Evolutionary conservation across 2,888 invertebrate species (phyloP).

Genomic region (Chromoteleia sp.): DNA sequence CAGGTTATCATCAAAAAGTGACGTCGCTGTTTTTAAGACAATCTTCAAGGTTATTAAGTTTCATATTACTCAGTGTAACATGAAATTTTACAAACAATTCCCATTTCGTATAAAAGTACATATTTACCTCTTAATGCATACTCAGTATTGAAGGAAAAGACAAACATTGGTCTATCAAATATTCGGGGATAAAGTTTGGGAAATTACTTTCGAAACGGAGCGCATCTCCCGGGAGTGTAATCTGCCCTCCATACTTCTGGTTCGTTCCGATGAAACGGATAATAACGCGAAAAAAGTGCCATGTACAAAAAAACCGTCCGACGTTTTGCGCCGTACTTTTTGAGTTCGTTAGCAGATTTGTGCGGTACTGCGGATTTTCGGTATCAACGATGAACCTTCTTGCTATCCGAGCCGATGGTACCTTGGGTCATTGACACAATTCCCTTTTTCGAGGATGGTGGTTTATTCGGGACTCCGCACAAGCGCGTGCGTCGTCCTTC

Average conservation of each 20-base stretch:
- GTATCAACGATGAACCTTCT: slow-evolving; percentile 56
- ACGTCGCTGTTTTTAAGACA: too few relatives aligned
- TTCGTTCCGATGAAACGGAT: slow-evolving; percentile 49
- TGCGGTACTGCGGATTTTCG: slow-evolving; percentile 60
- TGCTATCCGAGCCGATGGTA: slow-evolving; percentile 44
- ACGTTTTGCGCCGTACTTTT: slow-evolving; percentile 44
- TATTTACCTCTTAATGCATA: too few relatives aligned
- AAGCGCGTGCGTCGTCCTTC: slow-evolving; percentile 34
- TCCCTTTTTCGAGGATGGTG: slow-evolving; percentile 66
- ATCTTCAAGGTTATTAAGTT: too few relatives aligned
- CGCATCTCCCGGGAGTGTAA: slow-evolving; percentile 45
- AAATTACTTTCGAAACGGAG: slow-evolving; percentile 38
- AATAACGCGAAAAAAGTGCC: slow-evolving; percentile 38
- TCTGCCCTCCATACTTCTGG: slow-evolving; percentile 46
- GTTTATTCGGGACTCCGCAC: slow-evolving; percentile 59
- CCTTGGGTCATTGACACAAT: slow-evolving; percentile 69
- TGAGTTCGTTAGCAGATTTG: slow-evolving; percentile 57
- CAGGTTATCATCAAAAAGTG: too few relatives aligned
- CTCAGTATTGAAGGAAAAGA: background rate
- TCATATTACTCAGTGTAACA: too few relatives aligned
- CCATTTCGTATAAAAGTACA: too few relatives aligned
- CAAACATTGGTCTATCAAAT: slow-evolving; percentile 32
- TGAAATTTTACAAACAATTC: too few relatives aligned
- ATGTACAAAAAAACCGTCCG: slow-evolving; percentile 24
- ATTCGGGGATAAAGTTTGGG: slow-evolving; percentile 37